phyloP scores from a whole-genome alignment of 2,888 invertebrate genomes.

The Pimpla rufipes region DNA sequence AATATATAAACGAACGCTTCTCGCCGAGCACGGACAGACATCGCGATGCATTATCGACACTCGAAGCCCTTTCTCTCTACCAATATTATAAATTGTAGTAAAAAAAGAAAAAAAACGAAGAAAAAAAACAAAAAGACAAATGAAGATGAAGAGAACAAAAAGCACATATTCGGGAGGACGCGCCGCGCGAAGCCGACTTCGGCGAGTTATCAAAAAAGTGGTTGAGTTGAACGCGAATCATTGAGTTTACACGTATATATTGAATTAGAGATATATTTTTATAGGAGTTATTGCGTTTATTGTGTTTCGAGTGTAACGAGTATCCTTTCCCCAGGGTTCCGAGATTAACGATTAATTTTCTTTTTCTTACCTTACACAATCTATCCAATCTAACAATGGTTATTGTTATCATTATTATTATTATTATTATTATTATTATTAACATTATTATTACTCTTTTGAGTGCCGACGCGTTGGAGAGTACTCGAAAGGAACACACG shows the following conservation, averaged over 20 bases:
- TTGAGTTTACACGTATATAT: constrained; percentile 69
- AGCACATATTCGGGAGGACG: constrained; percentile 25
- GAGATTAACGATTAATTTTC: constrained; percentile 58
- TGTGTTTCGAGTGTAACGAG: constrained; percentile 71
- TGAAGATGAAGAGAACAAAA: constrained; percentile 28
- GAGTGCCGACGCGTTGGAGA: constrained; percentile 7
- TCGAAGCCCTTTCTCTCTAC: constrained; percentile 52
- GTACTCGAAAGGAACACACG: constrained; percentile 52
- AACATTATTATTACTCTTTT: constrained; percentile 41
- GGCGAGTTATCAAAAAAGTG: constrained; percentile 31
- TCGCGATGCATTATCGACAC: constrained; percentile 61
- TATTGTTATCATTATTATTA: constrained; percentile 42
- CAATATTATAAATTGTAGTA: constrained; percentile 36
- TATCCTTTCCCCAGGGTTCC: constrained; percentile 61
- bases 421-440: constrained; percentile 37
- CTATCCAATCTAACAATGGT: constrained; percentile 37
- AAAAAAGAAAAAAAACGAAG: constrained; percentile 16
- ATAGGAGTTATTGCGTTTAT: constrained; percentile 74
- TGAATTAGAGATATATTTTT: constrained; percentile 78
- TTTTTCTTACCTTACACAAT: constrained; percentile 60
- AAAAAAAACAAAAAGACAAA: constrained; percentile 20
- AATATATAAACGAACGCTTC: constrained; percentile 8
- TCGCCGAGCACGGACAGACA: constrained; percentile 33
- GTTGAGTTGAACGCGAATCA: constrained; percentile 56
- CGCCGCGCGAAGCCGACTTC: not conserved